Evolutionary conservation across 2,113 vertebrate genomes (phyloP).

Genomic region (Naja naja): DNA sequence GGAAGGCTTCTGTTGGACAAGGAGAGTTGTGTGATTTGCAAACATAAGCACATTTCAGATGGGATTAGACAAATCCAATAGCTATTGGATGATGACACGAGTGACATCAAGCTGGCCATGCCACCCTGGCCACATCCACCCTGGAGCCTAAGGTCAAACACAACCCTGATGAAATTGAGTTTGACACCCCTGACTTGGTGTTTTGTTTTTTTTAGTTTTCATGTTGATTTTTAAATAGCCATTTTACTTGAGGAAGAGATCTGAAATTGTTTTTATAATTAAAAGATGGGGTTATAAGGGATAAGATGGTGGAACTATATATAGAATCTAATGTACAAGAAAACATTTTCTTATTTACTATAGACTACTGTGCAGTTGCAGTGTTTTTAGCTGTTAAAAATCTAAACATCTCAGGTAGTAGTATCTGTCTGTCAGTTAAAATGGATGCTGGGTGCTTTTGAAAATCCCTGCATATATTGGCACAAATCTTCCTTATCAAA

Average conservation of each 20-base stretch:
- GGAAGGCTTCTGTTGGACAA: neutral
- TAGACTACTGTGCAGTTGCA: neutral
- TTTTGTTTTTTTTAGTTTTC: neutral
- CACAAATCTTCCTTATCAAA: neutral
- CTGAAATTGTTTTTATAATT: neutral
- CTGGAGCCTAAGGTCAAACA: no score
- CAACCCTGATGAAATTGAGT: no score
- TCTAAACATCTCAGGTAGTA: neutral
- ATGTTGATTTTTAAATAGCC: neutral
- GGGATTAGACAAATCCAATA: neutral
- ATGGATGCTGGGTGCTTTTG: neutral
- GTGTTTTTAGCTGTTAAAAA: neutral
- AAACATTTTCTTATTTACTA: neutral
- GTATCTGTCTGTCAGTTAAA: accelerated
- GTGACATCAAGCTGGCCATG: no score
- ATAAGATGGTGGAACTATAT: neutral
- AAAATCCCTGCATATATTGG: neutral
- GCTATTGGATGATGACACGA: no score
- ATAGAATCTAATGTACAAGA: neutral
- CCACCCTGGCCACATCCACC: no score
- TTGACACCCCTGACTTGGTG: no score
- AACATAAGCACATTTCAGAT: neutral
- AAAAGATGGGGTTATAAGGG: neutral
- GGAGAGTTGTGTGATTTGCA: neutral
- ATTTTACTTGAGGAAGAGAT: neutral